A percentile compares a stretch with the other conserved stretches of the same genome.
Evolutionary conservation across 2,888 invertebrate species (phyloP).

Genomic region (Ornithoptera alexandrae): DNA sequence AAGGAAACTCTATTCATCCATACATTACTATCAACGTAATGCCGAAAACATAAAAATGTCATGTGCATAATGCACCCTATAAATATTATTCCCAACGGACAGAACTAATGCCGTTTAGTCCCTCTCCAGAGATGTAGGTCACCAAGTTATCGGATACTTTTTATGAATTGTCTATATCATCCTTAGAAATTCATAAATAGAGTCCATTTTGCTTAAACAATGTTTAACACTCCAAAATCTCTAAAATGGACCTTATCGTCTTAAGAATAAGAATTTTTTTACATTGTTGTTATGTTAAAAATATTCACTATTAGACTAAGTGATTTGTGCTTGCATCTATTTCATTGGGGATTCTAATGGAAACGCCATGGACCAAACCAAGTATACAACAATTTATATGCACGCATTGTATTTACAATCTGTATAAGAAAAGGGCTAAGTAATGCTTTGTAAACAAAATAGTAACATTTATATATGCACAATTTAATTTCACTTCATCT

Average conservation of each 20-base stretch:
- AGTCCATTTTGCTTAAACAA: constrained; percentile 43
- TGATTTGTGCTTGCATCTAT: constrained; percentile 64
- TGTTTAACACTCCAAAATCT: constrained; percentile 25
- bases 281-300: constrained; percentile 33
- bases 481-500: constrained; percentile 62
- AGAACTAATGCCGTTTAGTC: constrained; percentile 65
- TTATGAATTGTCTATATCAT: constrained; percentile 41
- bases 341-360: constrained; percentile 67
- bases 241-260: constrained; percentile 27
- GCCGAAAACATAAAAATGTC: constrained; percentile 78
- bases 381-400: constrained; percentile 47
- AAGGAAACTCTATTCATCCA: constrained; percentile 44
- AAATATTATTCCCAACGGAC: constrained; percentile 75
- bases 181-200: constrained; percentile 44
- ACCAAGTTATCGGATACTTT: constrained; percentile 57
- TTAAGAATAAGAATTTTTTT: constrained; percentile 31
- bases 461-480: constrained; percentile 67
- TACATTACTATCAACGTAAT: constrained; percentile 59
- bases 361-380: constrained; percentile 59
- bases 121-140: constrained; percentile 77
- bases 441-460: constrained; percentile 71
- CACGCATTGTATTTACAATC: constrained; percentile 66
- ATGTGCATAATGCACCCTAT: constrained; percentile 76
- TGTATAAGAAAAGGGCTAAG: constrained; percentile 61
- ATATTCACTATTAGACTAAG: constrained; percentile 43